Base-by-base conservation (phyloP, 2,113 vertebrate genomes). In the Triplophysa dalaica region DNA sequence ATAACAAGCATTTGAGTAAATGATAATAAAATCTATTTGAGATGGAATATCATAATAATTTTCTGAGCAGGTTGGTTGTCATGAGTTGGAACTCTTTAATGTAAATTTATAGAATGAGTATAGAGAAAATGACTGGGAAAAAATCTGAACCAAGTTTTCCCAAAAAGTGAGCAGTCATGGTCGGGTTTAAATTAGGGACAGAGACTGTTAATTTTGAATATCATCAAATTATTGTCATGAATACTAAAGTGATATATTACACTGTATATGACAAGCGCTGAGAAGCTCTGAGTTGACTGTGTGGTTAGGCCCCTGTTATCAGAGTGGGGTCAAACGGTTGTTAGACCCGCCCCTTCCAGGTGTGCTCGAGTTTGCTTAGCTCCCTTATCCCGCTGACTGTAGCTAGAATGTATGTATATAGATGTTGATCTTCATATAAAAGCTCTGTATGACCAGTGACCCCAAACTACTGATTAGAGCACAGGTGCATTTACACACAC, bases 261-360 rank as follows among this genome's bases (percentile, higher is more conserved):
- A 29, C 26, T 29, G 26, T 29, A 29, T 29, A 29, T 29, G 26
- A 29, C 26, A 29, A n/a, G 16, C 2, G 8, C 5, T 33, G 9
- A 56, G 26, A n/a, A 72, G 14, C 38, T 67, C 38, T 14, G 4
- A 54, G 16, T 54, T 38, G 19, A 58, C 54, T 60, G 29, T 58
- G 2, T 72, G 17, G 52, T 56, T 58, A 26, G 0, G 50, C 26
- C 69, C 17, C 17, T 54, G 52, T 58, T 50, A 58, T 58, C 52
- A 72, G 50, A 14, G 10, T 5, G 7, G 33, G 50, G 54, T 74
- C 54, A 73, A 60, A 73, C 9, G 29, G 70, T 73, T 60, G 21
- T 2, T 21, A 24, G 69, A 72, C 29, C 12, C 70, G 16, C 70
- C 70, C 70, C 29, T 41, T 73, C 70, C 70, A 74, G 70, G 70